These are phyloP conservation scores for Eublepharis macularius DNA, from an alignment of 2,113 vertebrate genomes.

Conservation along the genomic window DNA sequence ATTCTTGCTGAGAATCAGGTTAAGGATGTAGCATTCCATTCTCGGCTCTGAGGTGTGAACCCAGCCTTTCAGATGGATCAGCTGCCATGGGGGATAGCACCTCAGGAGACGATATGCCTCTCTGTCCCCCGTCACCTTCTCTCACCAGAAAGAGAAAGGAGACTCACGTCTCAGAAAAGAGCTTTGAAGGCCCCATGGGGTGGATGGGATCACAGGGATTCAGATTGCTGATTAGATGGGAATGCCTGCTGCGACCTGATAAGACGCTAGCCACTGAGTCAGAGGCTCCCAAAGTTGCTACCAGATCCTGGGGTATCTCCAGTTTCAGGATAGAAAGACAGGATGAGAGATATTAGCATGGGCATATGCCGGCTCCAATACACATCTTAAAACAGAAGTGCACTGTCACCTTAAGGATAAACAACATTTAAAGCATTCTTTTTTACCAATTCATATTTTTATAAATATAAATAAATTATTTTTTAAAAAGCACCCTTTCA, in stretches of 20 bases:
- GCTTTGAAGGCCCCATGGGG: slow-evolving; percentile 48
- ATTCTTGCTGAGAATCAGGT: background rate
- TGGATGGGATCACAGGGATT: slow-evolving; percentile 29
- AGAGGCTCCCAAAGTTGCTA: slow-evolving; percentile 42
- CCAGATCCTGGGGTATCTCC: slow-evolving; percentile 2
- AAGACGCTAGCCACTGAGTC: slow-evolving; percentile 37
- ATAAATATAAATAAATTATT: no score
- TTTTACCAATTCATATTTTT: no score
- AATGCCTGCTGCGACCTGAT: slow-evolving; percentile 66
- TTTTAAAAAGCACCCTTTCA: background rate
- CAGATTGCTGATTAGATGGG: slow-evolving; percentile 59
- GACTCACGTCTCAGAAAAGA: slow-evolving; percentile 26
- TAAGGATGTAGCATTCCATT: background rate
- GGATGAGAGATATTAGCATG: slow-evolving; percentile 37
- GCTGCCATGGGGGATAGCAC: background rate
- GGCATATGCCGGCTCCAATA: background rate
- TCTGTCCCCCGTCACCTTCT: slow-evolving; percentile 40
- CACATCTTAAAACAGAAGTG: background rate
- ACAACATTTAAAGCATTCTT: no score
- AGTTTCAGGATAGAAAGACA: slow-evolving; percentile 28
- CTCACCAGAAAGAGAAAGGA: background rate
- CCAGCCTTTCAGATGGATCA: background rate
- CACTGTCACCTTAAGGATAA: no score
- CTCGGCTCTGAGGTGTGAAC: background rate
- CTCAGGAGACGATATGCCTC: slow-evolving; percentile 9